phyloP scores from a whole-genome alignment of 2,888 invertebrate species.

The Podabrus alpinus region DNA sequence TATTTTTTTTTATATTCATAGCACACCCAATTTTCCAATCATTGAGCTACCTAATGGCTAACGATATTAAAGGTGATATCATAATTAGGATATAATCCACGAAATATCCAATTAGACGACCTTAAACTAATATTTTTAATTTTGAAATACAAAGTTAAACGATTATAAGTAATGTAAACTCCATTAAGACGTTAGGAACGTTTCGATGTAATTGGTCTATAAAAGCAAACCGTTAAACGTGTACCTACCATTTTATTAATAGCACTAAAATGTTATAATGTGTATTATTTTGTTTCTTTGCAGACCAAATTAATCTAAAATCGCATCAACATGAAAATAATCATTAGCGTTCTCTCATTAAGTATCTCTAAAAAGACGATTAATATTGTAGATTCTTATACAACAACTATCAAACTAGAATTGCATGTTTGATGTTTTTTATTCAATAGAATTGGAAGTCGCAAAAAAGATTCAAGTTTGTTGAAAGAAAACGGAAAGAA shows the following conservation, averaged over 20 bases:
- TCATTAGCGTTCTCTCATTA: background rate
- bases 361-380: background rate
- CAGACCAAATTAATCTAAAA: background rate
- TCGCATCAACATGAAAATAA: background rate
- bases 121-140: background rate
- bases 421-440: background rate
- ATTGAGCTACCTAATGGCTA: slow-evolving; percentile 18
- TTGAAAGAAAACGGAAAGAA: too few species aligned
- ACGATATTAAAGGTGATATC: slow-evolving; percentile 15
- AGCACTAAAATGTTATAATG: background rate
- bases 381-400: background rate
- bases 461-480: background rate
- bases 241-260: background rate
- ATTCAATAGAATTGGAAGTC: background rate
- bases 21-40: slow-evolving; percentile 21
- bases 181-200: background rate
- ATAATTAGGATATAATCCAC: background rate
- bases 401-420: background rate
- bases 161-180: background rate
- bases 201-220: background rate
- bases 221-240: background rate
- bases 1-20: slow-evolving; percentile 9
- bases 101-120: background rate
- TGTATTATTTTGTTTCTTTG: background rate
- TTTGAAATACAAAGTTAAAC: background rate